These are phyloP conservation scores for Acrobasis suavella DNA, from an alignment of 2,888 invertebrate genomes.

Conservation along the genomic window DNA sequence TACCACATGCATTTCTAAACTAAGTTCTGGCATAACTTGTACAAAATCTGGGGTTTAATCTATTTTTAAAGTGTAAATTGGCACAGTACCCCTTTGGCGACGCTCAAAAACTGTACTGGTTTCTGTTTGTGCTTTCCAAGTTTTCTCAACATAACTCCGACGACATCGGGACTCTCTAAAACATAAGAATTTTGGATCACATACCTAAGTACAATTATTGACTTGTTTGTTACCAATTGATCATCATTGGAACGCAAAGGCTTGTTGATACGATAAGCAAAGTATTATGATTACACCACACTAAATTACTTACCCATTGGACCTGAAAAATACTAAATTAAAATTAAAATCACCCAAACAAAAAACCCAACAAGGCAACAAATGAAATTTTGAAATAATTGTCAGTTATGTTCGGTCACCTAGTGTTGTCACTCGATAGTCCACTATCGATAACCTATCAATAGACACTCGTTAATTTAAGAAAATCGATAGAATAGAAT, in stretches of 20 bases:
- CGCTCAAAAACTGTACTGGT: slow-evolving; percentile 61
- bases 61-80: slow-evolving; percentile 34
- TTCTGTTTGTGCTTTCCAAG: slow-evolving; percentile 64
- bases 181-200: slow-evolving; percentile 26
- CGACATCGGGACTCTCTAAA: slow-evolving; percentile 66
- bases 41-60: neutral
- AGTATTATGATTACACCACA: too few relatives aligned
- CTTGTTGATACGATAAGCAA: neutral
- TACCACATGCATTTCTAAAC: slow-evolving; percentile 43
- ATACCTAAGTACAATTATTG: too few relatives aligned
- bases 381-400: slow-evolving; percentile 42
- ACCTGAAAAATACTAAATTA: slow-evolving; percentile 51
- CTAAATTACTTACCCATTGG: slow-evolving; percentile 54
- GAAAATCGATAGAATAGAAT: too few relatives aligned
- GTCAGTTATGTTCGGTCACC: slow-evolving; percentile 33
- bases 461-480: too few relatives aligned
- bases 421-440: too few relatives aligned
- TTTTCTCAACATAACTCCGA: slow-evolving; percentile 55
- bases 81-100: slow-evolving; percentile 62
- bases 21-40: slow-evolving; percentile 24
- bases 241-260: too few relatives aligned
- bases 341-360: slow-evolving; percentile 33
- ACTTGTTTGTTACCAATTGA: too few relatives aligned
- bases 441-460: too few relatives aligned
- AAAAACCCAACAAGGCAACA: slow-evolving; percentile 8